Evolutionary conservation across 92 coral and sea anemone species (phyloP).

Genomic region (Isaurus tuberculatus): DNA sequence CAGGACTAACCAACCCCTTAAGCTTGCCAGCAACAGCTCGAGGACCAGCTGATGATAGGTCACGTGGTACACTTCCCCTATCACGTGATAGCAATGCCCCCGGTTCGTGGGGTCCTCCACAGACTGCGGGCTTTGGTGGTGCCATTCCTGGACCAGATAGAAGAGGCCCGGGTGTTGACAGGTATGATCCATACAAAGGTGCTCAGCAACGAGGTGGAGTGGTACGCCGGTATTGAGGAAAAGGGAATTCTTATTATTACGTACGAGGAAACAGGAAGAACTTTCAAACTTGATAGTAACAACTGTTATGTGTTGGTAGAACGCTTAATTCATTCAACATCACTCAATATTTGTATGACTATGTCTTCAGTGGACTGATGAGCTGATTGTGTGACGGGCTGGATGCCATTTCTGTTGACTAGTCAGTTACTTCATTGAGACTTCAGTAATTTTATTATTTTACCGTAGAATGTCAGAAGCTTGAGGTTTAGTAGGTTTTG

Average conservation of each 20-base stretch:
- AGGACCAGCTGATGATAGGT: constrained; percentile 71
- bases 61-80: constrained; percentile 68
- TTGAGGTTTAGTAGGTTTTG: neutral
- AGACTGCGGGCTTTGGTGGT: constrained; percentile 64
- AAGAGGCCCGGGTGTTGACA: constrained; percentile 78
- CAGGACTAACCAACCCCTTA: constrained; percentile 64
- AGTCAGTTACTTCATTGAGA: neutral
- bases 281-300: neutral
- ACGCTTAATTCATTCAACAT: neutral
- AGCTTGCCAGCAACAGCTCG: constrained; percentile 67
- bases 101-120: constrained; percentile 74
- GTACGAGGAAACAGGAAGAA: neutral
- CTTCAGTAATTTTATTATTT: neutral
- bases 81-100: constrained; percentile 71
- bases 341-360: neutral
- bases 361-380: neutral
- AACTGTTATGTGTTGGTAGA: neutral
- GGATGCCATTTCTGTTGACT: neutral
- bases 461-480: neutral
- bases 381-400: neutral
- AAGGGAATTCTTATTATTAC: neutral
- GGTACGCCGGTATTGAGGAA: constrained; percentile 74
- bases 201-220: constrained; percentile 72
- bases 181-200: constrained; percentile 89
- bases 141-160: constrained; percentile 76